These are phyloP conservation scores for Pogonocichla stellata DNA, from an alignment of 2,113 vertebrate species.

Conservation along the genomic window DNA sequence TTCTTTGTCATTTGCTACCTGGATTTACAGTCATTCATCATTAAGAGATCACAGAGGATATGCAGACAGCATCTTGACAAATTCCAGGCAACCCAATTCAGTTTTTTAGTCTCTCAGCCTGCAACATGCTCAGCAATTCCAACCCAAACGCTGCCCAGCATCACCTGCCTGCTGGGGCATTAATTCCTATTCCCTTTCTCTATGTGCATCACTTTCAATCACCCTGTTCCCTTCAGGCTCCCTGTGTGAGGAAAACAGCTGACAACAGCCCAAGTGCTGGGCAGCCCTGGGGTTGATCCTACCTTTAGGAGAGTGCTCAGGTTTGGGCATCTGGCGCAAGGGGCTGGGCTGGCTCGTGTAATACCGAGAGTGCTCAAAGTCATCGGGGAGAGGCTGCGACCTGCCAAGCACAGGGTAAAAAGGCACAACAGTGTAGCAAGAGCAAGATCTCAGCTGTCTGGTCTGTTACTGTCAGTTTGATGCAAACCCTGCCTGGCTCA, in stretches of 20 bases:
- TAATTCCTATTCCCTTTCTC: not conserved
- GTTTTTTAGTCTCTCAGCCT: not conserved
- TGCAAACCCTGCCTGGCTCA: not conserved
- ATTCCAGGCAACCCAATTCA: not conserved
- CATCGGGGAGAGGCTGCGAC: constrained; percentile 57
- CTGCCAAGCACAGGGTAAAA: constrained; percentile 9
- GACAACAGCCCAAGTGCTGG: not conserved
- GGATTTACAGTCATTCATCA: constrained; percentile 28
- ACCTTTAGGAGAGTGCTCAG: constrained; percentile 79
- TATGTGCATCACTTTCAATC: not conserved
- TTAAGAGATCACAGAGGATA: not conserved
- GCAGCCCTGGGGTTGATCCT: not conserved
- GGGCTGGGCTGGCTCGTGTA: constrained; percentile 68
- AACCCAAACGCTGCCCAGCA: not conserved
- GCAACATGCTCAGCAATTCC: not conserved
- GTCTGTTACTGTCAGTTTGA: not conserved
- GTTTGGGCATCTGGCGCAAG: constrained; percentile 55
- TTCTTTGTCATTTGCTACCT: constrained; percentile 11
- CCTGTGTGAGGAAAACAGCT: not conserved
- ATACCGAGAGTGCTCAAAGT: constrained; percentile 30
- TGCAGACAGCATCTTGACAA: not conserved
- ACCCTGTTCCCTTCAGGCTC: not conserved
- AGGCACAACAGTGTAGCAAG: not conserved
- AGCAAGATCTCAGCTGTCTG: not conserved
- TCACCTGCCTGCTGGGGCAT: not conserved